Conservation (phyloP, 2,888 invertebrate species). For the Phytoseiulus persimilis region DNA sequence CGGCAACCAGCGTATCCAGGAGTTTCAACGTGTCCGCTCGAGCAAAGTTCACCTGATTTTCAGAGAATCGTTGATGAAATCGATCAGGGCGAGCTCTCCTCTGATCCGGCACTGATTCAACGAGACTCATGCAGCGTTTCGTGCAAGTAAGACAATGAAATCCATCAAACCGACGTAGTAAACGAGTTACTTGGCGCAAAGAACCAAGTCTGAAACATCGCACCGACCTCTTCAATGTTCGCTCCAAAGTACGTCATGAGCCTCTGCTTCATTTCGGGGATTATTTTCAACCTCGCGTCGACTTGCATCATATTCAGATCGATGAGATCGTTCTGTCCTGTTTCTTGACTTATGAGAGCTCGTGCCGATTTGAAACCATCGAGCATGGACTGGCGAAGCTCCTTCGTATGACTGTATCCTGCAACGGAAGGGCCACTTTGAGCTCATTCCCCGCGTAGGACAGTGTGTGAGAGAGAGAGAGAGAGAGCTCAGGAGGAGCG, state of each 20-base stretch:
- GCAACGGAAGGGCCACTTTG: neutral
- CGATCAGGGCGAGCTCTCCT: no score
- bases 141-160: no score
- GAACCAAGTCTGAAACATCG: no score
- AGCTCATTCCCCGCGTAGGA: no score
- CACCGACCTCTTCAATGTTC: neutral
- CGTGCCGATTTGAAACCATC: constrained; percentile 27
- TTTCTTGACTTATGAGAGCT: constrained; percentile 1
- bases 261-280: constrained; percentile 15
- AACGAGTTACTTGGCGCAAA: no score
- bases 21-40: constrained; percentile 20
- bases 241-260: neutral
- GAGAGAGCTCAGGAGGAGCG: no score
- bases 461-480: no score
- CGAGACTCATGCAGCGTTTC: no score
- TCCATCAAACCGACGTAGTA: no score
- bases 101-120: no score
- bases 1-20: constrained; percentile 12
- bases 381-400: neutral
- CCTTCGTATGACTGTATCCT: constrained; percentile 21
- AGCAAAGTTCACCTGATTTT: constrained; percentile 7
- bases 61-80: neutral
- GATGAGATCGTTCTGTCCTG: constrained; percentile 18
- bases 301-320: constrained; percentile 18
- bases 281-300: neutral